Base-by-base conservation (phyloP, 2,113 vertebrate species). In the Ammospiza caudacuta region DNA sequence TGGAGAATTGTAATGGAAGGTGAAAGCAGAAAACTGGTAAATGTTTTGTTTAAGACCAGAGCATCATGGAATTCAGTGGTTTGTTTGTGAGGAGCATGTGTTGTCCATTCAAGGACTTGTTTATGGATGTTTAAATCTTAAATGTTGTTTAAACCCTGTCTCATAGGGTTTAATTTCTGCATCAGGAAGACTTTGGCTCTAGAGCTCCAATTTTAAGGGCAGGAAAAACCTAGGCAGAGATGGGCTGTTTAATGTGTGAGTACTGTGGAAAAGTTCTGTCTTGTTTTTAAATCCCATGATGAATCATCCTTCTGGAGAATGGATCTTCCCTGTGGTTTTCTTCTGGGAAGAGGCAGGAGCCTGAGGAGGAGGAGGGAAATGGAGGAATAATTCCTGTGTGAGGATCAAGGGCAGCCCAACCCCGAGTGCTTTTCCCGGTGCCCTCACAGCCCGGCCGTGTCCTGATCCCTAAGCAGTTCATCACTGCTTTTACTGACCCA, bases 401-500 rank as follows among this genome's bases (percentile, higher is more conserved):
- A 66, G 63, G 35, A 59, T 51, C 24, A 17, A 27, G 75, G 25
- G 41, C 51, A 70, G 39, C 2, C 23, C 66, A 76, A 27, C 3
- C 11, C 20, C 0, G 1, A 4, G 9, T 58, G 17, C 24, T 72
- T 41, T 64, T 41, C 37, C 35, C n/a, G 4, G 21, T 90, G 79
- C 57, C 37, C 61, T 25, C 49, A 9, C 31, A 83, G 51, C 47
- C 47, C 9, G 2, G 72, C 54, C 11, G 20, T n/a, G 68, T 54
- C 29, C 69, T 31, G 47, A 29, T 44, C 16, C 58, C 2, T 37
- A 13, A 54, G 33, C 15, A 3, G 1, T 41, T 72, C 44, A 28
- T 35, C 28, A 15, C 15, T 87, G 20, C 51, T 92, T 84, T 83
- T 59, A 81, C 89, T 97, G 83, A 94, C 88, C 83, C 39, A 67